Conservation (phyloP, 2,113 vertebrate species). For the Aegithalos caudatus region DNA sequence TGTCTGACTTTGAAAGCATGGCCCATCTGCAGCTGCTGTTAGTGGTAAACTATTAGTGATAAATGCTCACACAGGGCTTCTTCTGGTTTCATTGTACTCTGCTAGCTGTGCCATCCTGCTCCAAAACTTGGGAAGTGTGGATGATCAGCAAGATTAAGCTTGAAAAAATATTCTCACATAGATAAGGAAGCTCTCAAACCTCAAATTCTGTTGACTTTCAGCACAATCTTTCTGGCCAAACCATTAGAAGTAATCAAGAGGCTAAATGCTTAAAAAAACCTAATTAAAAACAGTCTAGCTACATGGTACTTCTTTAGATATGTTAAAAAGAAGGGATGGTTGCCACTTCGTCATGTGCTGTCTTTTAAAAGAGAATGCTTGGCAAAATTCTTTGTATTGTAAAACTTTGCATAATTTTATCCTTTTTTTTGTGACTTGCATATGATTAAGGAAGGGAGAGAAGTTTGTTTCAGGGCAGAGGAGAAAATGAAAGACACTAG, state of each 20-base stretch:
- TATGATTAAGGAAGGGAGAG: background rate
- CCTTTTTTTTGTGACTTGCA: background rate
- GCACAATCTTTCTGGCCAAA: background rate
- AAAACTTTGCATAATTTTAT: background rate
- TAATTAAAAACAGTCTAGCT: background rate
- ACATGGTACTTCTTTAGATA: background rate
- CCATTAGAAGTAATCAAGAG: background rate
- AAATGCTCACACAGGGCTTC: background rate
- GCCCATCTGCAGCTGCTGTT: background rate
- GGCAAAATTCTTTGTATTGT: background rate
- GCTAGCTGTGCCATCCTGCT: background rate
- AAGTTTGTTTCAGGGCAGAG: background rate
- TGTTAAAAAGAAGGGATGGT: background rate
- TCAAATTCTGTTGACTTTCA: background rate
- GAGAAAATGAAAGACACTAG: background rate
- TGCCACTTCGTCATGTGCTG: background rate
- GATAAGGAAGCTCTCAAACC: background rate
- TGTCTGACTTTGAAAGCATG: background rate
- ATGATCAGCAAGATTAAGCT: background rate
- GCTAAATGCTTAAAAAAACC: background rate
- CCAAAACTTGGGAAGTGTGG: background rate
- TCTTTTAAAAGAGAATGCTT: background rate
- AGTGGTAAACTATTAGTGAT: background rate
- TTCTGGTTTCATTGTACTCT: background rate
- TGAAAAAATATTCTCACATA: background rate